Percentiles rank a stretch among this genome's conserved stretches.
Conservation (phyloP, 2,797 vertebrate genomes). For the Gymnoscopelus braueri region DNA sequence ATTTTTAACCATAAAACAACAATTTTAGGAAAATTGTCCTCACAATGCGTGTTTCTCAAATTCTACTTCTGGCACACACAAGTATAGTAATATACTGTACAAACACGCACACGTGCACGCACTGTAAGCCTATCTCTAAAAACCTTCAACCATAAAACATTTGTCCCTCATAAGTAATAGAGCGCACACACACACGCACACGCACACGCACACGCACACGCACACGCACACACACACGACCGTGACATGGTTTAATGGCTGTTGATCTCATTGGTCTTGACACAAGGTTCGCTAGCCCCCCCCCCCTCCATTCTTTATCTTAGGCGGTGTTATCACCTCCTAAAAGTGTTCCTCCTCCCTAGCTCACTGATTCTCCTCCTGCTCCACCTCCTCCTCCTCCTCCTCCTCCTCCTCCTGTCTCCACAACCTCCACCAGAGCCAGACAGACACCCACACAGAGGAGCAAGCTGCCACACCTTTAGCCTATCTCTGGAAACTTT, state of each 20-base stretch:
- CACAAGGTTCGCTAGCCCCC: slow-evolving; percentile 14
- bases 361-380: slow-evolving; percentile 20
- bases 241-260: slow-evolving; percentile 71
- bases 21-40: too few relatives aligned
- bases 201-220: too few relatives aligned
- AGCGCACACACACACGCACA: too few relatives aligned
- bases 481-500: slow-evolving; percentile 7
- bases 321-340: slow-evolving; percentile 52
- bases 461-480: slow-evolving; percentile 48
- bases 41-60: too few relatives aligned
- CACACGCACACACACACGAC: slow-evolving; percentile 4
- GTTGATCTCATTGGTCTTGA: slow-evolving; percentile 59
- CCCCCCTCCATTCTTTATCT: slow-evolving; percentile 42
- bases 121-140: too few relatives aligned
- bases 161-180: too few relatives aligned
- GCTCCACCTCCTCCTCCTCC: slow-evolving; percentile 22
- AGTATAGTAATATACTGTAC: too few relatives aligned
- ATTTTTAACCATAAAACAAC: too few relatives aligned
- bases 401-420: slow-evolving; percentile 20
- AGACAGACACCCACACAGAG: slow-evolving; percentile 48
- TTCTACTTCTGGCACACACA: too few relatives aligned
- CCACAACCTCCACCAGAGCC: slow-evolving; percentile 43
- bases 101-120: too few relatives aligned
- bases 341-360: slow-evolving; percentile 31
- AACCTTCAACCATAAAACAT: too few relatives aligned